phyloP scores from a whole-genome alignment of 2,113 vertebrate genomes.

The Burhinus oedicnemus region DNA sequence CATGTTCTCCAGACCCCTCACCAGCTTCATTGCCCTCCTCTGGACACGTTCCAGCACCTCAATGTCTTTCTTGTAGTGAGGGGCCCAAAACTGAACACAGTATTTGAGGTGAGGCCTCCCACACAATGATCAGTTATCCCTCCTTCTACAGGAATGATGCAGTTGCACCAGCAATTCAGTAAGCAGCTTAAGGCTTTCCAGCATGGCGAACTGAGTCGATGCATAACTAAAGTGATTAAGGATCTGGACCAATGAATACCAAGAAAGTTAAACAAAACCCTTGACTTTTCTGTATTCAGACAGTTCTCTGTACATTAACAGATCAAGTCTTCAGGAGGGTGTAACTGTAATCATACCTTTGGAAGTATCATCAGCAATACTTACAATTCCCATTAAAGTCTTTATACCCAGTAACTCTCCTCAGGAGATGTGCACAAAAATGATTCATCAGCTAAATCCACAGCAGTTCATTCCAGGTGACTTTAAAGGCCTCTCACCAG shows the following conservation, averaged over 20 bases:
- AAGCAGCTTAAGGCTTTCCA: neutral
- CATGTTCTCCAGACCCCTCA: no score
- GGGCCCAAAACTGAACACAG: no score
- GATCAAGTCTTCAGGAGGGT: neutral
- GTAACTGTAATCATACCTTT: neutral
- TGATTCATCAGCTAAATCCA: neutral
- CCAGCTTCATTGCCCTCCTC: no score
- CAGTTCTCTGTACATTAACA: neutral
- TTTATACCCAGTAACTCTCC: neutral
- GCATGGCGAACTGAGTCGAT: neutral
- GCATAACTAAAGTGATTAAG: neutral
- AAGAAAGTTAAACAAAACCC: neutral
- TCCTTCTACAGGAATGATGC: neutral
- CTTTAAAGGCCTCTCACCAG: neutral
- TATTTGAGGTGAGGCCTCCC: no score
- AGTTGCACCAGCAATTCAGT: neutral
- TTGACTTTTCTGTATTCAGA: neutral
- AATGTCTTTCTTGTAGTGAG: no score
- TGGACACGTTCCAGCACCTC: no score
- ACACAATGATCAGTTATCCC: neutral
- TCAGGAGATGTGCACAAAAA: neutral
- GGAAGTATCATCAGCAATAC: neutral
- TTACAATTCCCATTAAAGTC: neutral
- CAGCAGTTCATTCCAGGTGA: conserved; percentile 27
- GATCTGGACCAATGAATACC: neutral